Percentiles rank a stretch among this genome's conserved stretches.
phyloP scores from a whole-genome alignment of 35 echinoderm and acorn worm genomes.

The Lytechinus pictus region DNA sequence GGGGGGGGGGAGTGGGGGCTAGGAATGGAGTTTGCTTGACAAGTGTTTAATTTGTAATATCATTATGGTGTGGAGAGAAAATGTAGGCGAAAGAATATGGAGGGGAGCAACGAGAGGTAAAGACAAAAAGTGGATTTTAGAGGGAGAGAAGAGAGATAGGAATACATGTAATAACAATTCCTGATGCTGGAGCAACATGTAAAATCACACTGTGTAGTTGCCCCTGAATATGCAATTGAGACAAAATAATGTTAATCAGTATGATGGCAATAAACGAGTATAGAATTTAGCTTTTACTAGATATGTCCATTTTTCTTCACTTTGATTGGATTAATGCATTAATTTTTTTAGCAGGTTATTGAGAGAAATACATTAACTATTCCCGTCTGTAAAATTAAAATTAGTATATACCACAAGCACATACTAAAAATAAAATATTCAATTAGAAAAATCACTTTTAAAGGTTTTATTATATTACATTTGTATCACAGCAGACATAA shows the following conservation, averaged over 20 bases:
- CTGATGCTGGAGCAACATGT: too few relatives aligned
- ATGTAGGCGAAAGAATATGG: too few relatives aligned
- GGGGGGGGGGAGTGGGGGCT: too few relatives aligned
- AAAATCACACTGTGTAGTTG: too few relatives aligned
- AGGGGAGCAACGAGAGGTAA: neutral
- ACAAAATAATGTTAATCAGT: too few relatives aligned
- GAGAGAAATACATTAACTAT: neutral
- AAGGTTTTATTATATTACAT: neutral
- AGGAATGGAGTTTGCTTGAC: too few relatives aligned
- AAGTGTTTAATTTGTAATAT: too few relatives aligned
- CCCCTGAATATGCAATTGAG: too few relatives aligned
- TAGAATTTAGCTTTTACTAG: neutral
- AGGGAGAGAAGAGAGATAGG: neutral
- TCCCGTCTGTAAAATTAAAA: neutral
- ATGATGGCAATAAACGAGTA: neutral
- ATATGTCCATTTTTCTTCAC: neutral
- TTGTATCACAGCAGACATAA: neutral
- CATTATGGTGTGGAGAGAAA: too few relatives aligned
- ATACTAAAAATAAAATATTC: neutral
- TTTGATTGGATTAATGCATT: neutral
- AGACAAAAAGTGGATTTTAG: neutral
- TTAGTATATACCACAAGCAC: neutral
- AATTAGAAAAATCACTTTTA: neutral
- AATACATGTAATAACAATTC: neutral
- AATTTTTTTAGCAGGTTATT: neutral